Evolutionary conservation across 2,797 vertebrate genomes (phyloP), one percentile per base, ranked within the genome.

Genomic region (Crenuchus spilurus): DNA sequence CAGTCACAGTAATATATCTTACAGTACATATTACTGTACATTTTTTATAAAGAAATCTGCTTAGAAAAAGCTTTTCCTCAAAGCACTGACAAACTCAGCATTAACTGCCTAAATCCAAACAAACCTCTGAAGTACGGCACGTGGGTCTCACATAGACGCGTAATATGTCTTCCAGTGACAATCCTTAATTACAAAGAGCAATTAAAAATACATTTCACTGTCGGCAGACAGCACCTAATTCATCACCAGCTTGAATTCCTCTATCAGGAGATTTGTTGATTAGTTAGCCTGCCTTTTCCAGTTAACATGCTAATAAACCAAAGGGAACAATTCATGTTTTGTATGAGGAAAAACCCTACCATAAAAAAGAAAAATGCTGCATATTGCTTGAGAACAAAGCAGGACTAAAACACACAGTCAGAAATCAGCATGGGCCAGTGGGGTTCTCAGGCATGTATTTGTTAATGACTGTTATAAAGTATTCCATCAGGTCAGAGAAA

Each of bases 261-360:
- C 85, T 88, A 91, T 90, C 89, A 90, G 80, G 90, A 90, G 87
- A 89, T 90, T 86, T 78, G 79, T 87, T 90, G 89, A 90, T 91
- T 83, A 90, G 87, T 90, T 90, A 84, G 74, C 86, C 87, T 92
- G 88, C 86, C 88, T 91, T 86, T 87, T 90, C 82, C 84, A 82
- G 89, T 91, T 91, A 91, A 83, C 83, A 75, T 80, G 80, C 83
- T 90, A 82, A 91, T 93, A 92, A 88, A 90, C 92, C 86, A 90
- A 77, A 84, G 89, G 86, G 81, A 89, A 88, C 72, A 77, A 83
- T 84, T 85, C 74, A 84, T 83, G 87, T 57, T 67, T 8, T 58
- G 37, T 65, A 74, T 75, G 54, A 49, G 57, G 55, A 76, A 58
- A 55, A 60, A 37, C 20, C 7, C 11, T 22, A 30, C 11, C 2